Evolutionary conservation across 2,888 invertebrate genomes (phyloP).

Genomic region (Agonopterix heracliana): DNA sequence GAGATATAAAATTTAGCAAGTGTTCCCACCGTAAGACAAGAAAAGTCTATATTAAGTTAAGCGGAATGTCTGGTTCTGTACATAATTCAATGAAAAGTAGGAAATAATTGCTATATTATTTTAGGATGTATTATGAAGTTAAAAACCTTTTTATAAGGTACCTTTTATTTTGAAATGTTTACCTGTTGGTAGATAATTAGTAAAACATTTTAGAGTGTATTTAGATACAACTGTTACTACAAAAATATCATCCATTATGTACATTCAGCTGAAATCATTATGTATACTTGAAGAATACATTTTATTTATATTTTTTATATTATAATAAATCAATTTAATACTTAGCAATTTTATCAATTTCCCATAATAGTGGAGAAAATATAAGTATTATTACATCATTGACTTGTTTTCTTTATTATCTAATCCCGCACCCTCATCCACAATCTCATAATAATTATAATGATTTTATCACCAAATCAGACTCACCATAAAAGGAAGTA

Average conservation of each 20-base stretch:
- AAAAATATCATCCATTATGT: slow-evolving; percentile 10
- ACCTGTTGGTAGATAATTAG: slow-evolving; percentile 5
- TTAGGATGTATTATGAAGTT: slow-evolving; percentile 14
- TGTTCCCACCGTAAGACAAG: slow-evolving; percentile 70
- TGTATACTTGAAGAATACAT: slow-evolving; percentile 19
- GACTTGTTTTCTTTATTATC: slow-evolving; percentile 27
- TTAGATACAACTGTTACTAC: slow-evolving; percentile 4
- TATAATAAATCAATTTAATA: slow-evolving; percentile 40
- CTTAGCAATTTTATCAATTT: slow-evolving; percentile 47
- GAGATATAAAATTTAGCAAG: slow-evolving; percentile 56
- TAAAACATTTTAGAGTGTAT: slow-evolving; percentile 1
- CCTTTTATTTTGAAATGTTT: slow-evolving; percentile 19
- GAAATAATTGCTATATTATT: slow-evolving; percentile 21
- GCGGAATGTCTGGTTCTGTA: slow-evolving; percentile 48
- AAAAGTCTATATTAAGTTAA: slow-evolving; percentile 56
- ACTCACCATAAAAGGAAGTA: no score
- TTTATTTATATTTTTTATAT: slow-evolving; percentile 52
- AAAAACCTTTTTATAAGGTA: slow-evolving; percentile 6
- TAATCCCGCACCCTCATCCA: not conserved
- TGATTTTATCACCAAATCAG: no score
- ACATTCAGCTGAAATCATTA: slow-evolving; percentile 10
- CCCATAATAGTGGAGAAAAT: slow-evolving; percentile 51
- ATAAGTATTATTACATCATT: slow-evolving; percentile 52
- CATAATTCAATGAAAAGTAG: slow-evolving; percentile 46
- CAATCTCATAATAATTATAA: no score